Base-by-base conservation (phyloP, 2,888 invertebrate species). In the Tromatobia lineatoria region DNA sequence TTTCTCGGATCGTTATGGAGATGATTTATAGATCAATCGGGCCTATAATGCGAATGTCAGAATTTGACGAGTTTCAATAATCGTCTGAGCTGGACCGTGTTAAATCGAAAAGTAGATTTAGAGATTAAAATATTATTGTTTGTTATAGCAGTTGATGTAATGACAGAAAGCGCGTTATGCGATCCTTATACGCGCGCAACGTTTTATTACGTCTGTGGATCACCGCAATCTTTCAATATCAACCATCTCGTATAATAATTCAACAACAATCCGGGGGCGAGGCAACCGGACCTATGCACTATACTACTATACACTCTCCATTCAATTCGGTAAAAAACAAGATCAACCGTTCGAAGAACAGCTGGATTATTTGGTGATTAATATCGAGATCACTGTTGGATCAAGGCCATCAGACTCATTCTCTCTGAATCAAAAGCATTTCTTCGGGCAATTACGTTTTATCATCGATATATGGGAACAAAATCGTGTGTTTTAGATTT, bases 1-100 rank as follows among this genome's bases (percentile, higher is more conserved):
- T 80, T 57, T 73, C 57, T 77, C 82, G 45, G 45, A 77, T 67
- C 50, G 47, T 77, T 77, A 50, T 59, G 47, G 29, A 25, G 77
- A 77, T 82, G 67, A 77, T 82, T 77, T 82, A 77, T 82, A 82
- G 77, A 77, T 73, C 59, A 77, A 73, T 77, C 50, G 54, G 34
- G 47, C 29, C 38, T 34, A 52, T 66, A 64, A 71, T 77, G 42
- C 20, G 42, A 67, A 77, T 67, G 77, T 73, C 82, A 54, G 57
- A 54, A 73, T 67, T 71, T 34, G 73, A 78, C 71, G 77, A 82
- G 67, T 38, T 59, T 25, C 50, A 50, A 71, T 64, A 73, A 59
- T 47, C 73, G 67, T 13, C 25, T 25, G 50, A 45, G 45, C 42
- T 29, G 66, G 11, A 38, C 18, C 59, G 50, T 59, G 71, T 66